phyloP scores from a whole-genome alignment of 2,113 vertebrate species.

The Clarias macrocephalus region DNA sequence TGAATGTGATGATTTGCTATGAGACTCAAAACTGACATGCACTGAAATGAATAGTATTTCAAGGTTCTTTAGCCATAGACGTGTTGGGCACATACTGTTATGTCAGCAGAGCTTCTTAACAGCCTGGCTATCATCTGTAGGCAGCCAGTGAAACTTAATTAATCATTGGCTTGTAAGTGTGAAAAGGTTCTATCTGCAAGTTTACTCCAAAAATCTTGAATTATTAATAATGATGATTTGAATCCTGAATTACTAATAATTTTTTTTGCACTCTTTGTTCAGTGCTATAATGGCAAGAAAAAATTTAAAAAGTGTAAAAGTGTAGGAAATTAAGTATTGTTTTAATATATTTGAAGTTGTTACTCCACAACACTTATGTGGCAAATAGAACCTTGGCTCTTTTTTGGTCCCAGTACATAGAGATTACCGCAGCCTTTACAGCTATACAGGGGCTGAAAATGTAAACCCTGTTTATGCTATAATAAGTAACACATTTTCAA shows the following conservation, averaged over 20 bases:
- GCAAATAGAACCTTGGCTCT: conserved; percentile 7
- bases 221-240: no score
- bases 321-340: not conserved
- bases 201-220: not conserved
- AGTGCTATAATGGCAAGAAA: no score
- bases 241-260: not conserved
- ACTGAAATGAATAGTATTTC: conserved; percentile 32
- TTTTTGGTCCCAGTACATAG: not conserved
- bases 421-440: conserved; percentile 18
- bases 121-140: not conserved
- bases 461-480: conserved; percentile 9
- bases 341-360: not conserved
- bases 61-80: conserved; percentile 5
- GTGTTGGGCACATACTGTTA: not conserved
- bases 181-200: not conserved
- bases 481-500: not conserved
- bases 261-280: not conserved
- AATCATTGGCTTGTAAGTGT: not conserved
- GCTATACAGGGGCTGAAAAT: not conserved
- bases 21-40: conserved; percentile 16
- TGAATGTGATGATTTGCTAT: conserved; percentile 11
- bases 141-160: not conserved
- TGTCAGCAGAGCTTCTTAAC: not conserved
- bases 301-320: not conserved
- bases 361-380: not conserved